Evolutionary conservation across 2,888 invertebrate genomes (phyloP).

Genomic region (Orchesella flavescens): DNA sequence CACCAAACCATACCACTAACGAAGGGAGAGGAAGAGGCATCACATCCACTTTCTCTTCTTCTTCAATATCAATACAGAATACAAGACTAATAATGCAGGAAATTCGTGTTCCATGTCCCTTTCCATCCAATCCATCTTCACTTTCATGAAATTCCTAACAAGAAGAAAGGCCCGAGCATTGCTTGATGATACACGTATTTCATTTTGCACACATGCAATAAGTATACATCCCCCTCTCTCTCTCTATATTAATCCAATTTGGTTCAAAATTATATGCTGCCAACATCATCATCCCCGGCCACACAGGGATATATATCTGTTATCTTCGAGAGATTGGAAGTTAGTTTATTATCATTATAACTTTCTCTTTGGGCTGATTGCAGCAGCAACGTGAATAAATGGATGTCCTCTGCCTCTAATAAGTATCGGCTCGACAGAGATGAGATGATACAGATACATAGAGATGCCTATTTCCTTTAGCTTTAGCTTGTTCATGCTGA

Average conservation of each 20-base stretch:
- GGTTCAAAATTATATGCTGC: not conserved
- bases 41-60: conserved; percentile 21
- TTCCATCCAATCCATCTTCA: conserved; percentile 1
- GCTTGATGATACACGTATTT: not conserved
- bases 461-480: no score
- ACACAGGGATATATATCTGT: no score
- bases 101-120: conserved; percentile 8
- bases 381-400: no score
- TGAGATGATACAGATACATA: no score
- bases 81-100: not conserved
- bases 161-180: not conserved
- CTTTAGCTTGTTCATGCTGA: no score
- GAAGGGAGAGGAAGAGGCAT: conserved; percentile 21
- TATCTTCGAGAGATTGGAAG: no score
- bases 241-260: conserved; percentile 3
- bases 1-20: not conserved
- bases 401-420: no score
- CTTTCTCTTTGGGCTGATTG: no score
- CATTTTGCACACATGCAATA: not conserved
- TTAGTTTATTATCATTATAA: no score
- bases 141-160: not conserved
- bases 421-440: no score
- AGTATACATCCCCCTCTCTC: no score
- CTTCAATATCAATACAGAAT: conserved; percentile 4
- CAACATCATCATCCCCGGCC: no score